phyloP scores from a whole-genome alignment of 1,140 invertebrate genomes.

The Stenopsyche tienmushanensis region DNA sequence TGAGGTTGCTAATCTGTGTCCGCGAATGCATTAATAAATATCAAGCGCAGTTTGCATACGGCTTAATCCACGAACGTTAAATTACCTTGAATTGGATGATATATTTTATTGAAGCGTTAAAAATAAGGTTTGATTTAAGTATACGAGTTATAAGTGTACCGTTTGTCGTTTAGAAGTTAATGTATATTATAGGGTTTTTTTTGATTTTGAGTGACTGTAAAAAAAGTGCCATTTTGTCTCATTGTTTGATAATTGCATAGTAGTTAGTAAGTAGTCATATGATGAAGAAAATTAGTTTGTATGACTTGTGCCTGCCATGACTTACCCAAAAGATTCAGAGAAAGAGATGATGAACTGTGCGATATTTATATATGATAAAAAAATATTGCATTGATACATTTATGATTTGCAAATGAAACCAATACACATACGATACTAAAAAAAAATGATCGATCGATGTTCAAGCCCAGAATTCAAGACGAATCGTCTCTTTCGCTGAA shows the following conservation, averaged over 20 bases:
- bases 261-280: slow-evolving; percentile 17
- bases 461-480: neutral
- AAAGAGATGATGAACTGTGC: slow-evolving; percentile 3
- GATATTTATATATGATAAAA: no score
- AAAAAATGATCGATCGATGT: neutral
- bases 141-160: neutral
- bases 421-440: no score
- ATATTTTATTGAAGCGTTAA: neutral
- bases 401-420: neutral
- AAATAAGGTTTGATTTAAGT: no score
- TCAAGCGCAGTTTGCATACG: no score
- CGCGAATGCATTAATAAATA: no score
- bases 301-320: slow-evolving; percentile 29
- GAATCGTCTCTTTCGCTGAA: slow-evolving; percentile 23
- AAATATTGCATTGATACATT: neutral
- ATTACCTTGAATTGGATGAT: neutral
- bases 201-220: slow-evolving; percentile 18
- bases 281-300: slow-evolving; percentile 18
- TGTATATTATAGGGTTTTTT: slow-evolving; percentile 6
- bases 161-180: neutral
- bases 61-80: no score
- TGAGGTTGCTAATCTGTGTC: no score
- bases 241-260: slow-evolving; percentile 1
- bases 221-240: slow-evolving; percentile 27
- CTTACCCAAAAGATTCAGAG: slow-evolving; percentile 19